Evolutionary conservation across 1,140 invertebrate genomes (phyloP).

Genomic region (Subanguina moxae): DNA sequence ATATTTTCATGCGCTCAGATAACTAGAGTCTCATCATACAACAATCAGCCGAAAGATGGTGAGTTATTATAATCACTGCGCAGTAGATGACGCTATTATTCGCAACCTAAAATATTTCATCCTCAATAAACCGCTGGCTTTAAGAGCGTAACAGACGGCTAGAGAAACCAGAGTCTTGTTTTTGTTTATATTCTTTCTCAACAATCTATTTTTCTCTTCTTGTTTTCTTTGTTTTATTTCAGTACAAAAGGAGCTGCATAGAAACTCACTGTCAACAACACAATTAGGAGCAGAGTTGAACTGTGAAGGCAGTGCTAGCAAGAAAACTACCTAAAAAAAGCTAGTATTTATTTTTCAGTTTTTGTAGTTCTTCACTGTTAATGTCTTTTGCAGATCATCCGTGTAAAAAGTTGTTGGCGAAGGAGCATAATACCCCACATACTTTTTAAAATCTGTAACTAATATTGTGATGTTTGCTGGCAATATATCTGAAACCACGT

Average conservation of each 20-base stretch:
- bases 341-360: neutral
- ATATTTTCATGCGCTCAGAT: neutral
- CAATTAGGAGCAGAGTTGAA: neutral
- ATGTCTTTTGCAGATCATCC: conserved; percentile 1
- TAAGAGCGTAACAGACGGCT: neutral
- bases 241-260: neutral
- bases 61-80: neutral
- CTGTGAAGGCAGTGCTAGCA: neutral
- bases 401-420: neutral
- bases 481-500: neutral
- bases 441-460: neutral
- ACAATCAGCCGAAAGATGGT: neutral
- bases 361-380: neutral
- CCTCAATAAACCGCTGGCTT: neutral
- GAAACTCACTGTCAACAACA: neutral
- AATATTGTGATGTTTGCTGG: neutral
- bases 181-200: neutral
- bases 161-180: no score
- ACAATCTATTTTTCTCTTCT: neutral
- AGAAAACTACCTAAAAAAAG: conserved; percentile 4
- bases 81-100: neutral
- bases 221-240: neutral
- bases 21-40: neutral
- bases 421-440: neutral
- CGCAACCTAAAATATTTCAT: neutral